A percentile compares a stretch with the other conserved stretches of the same genome.
These are phyloP conservation scores for Epirrhoe alternata DNA, from an alignment of 2,888 invertebrate genomes.

Conservation along the genomic window DNA sequence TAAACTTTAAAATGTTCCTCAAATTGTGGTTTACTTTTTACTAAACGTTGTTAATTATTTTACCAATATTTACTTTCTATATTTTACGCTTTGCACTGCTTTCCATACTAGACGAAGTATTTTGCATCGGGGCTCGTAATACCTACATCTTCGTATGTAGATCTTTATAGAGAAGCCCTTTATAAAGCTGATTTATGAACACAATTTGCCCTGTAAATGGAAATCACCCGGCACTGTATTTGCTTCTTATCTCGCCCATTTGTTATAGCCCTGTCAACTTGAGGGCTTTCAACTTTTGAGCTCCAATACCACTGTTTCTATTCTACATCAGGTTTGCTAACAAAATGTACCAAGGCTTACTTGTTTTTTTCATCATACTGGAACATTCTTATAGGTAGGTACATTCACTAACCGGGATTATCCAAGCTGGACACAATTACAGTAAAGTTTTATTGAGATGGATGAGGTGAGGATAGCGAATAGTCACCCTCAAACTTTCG, in stretches of 20 bases:
- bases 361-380: no score
- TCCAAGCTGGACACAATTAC: conserved; percentile 13
- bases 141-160: background rate
- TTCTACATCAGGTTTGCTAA: background rate
- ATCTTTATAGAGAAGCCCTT: conserved; percentile 21
- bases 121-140: no score
- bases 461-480: conserved; percentile 7
- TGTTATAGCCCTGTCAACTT: conserved; percentile 14
- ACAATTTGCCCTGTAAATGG: conserved; percentile 23
- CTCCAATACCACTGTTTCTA: background rate
- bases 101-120: no score
- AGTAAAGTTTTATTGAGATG: conserved; percentile 11
- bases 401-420: background rate
- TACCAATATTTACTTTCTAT: no score
- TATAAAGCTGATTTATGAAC: conserved; percentile 25
- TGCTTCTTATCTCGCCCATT: conserved; percentile 21
- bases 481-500: conserved; percentile 8
- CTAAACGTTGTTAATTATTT: no score
- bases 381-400: no score
- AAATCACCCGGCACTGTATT: conserved; percentile 16
- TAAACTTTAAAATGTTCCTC: no score
- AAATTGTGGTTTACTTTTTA: no score
- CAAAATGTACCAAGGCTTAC: background rate
- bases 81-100: no score
- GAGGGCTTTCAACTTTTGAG: conserved; percentile 9